Evolutionary conservation across 2,113 vertebrate genomes (phyloP).

Genomic region (Melanostigma gelatinosum): DNA sequence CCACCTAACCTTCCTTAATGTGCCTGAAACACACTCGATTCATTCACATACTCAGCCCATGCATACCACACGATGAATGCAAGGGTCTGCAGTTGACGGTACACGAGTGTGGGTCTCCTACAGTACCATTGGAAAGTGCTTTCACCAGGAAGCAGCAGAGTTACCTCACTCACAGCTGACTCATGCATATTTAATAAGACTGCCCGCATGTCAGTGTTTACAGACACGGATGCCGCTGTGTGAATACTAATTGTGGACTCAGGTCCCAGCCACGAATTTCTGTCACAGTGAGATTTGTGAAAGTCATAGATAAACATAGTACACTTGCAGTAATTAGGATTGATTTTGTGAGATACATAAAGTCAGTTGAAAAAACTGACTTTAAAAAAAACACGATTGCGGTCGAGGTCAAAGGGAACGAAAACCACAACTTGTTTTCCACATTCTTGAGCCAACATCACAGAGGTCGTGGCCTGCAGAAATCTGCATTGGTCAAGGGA

Average conservation of each 20-base stretch:
- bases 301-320: not conserved
- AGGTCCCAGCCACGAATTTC: not conserved
- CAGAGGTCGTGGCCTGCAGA: not conserved
- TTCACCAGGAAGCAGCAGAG: constrained; percentile 20
- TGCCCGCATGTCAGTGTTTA: constrained; percentile 30
- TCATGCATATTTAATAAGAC: constrained; percentile 63
- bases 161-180: constrained; percentile 57
- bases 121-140: constrained; percentile 9
- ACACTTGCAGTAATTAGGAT: constrained; percentile 8
- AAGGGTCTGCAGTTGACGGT: constrained; percentile 8
- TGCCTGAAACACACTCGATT: not conserved
- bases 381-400: not conserved
- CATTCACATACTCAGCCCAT: constrained; percentile 3
- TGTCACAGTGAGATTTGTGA: not conserved
- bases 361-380: constrained; percentile 1
- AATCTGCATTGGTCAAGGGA: constrained; percentile 30
- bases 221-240: constrained; percentile 26
- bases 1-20: constrained; percentile 10
- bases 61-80: not conserved
- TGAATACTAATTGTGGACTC: constrained; percentile 31
- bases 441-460: constrained; percentile 33
- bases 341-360: constrained; percentile 9
- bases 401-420: not conserved
- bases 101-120: not conserved
- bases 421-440: constrained; percentile 16